Base-by-base conservation (phyloP, 2,797 vertebrate genomes). In the Scarus forsteni region DNA sequence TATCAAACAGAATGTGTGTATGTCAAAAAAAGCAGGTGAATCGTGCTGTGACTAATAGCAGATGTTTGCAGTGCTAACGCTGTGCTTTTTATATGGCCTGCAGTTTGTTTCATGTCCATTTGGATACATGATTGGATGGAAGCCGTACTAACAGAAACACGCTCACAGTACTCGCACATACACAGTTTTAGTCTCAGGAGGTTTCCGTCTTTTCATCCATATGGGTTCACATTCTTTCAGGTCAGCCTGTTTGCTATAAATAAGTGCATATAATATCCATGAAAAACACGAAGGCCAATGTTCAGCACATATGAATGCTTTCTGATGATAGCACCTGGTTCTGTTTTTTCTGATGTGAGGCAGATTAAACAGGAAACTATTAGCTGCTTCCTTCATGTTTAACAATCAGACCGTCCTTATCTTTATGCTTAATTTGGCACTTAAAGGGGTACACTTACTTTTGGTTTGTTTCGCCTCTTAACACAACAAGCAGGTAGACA, bases 41-140 rank as follows among this genome's bases (percentile, higher is more conserved):
- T 76, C 51, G 79, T 86, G 81, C 77, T 89, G 88, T 92, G 87
- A 90, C 80, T 90, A 89, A 89, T 75, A 75, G 79, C 81, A 87
- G 77, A 89, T 87, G 86, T 85, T 88, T 88, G 79, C 75, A 79
- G 73, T 65, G 70, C 64, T 36, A 16, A 12, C 13, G 38, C 36
- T 73, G 51, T 51, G 70, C 74, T 80, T 81, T 84, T 77, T 58
- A 65, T 49, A 48, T 45, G 34, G 57, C 66, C 53, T 35, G 49
- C 72, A 73, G 71, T 87, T 83, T 68, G 51, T 71, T 71, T 44
- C 48, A 44, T 62, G 44, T 74, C 63, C 67, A 45, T 83, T 70
- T 77, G 40, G 43, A 66, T 65, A 70, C 45, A 50, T 63, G 42
- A 76, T 67, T 51, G 55, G 39, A 62, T 43, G 36, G 2, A 57